phyloP scores from a whole-genome alignment of 2,797 vertebrate species.

The Moxostoma hubbsi region DNA sequence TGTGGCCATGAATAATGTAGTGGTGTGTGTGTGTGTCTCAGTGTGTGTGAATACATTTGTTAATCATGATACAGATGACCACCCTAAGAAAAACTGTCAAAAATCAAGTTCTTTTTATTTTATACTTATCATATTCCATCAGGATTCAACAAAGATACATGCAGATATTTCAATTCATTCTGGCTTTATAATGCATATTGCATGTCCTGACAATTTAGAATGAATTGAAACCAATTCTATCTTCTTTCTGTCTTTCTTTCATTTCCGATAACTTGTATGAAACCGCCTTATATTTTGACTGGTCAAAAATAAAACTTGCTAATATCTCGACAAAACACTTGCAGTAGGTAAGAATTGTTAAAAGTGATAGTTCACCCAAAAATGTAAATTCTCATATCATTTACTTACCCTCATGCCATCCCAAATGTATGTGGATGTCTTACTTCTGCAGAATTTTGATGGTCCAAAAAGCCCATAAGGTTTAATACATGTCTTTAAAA shows the following conservation, averaged over 20 bases:
- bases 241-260: neutral
- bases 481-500: too few relatives aligned
- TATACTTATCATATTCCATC: neutral
- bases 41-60: neutral
- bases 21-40: neutral
- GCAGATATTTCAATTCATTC: slow-evolving; percentile 3
- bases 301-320: neutral
- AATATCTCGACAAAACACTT: neutral
- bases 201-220: neutral
- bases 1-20: neutral
- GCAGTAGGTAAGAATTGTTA: neutral
- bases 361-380: neutral
- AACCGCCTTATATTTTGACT: neutral
- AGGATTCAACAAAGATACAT: neutral
- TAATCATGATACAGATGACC: slow-evolving; percentile 13
- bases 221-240: slow-evolving; percentile 13
- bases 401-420: too few relatives aligned
- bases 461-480: too few relatives aligned
- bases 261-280: neutral
- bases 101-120: neutral
- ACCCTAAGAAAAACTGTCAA: slow-evolving; percentile 5
- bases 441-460: too few relatives aligned
- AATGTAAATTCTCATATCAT: too few relatives aligned
- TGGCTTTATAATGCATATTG: slow-evolving; percentile 8
- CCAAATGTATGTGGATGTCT: too few relatives aligned